Base-by-base conservation (phyloP, 30 jellyfish, hydroid and myxozoan species). In the Hydractinia echinata region DNA sequence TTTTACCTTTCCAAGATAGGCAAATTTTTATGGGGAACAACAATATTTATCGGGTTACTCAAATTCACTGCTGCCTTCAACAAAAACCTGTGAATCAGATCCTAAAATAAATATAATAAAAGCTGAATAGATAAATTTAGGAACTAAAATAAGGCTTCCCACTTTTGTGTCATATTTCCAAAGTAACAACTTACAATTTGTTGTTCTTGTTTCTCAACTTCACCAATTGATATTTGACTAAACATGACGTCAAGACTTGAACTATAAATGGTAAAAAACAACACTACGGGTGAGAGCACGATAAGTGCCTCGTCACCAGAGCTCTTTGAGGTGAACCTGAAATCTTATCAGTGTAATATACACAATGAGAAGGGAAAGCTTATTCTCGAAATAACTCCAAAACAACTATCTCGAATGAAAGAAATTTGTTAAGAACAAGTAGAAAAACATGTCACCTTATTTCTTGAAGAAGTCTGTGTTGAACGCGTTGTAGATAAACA, bases 401-500 rank as follows among this genome's bases (percentile, higher is more conserved):
- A 30, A 30, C 44, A 30, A 30, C 44, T 30, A 0, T 30, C 1
- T 30, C 44, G 44, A n/a, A n/a, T n/a, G n/a, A 30, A 30, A 30
- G 44, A 30, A 30, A 30, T 30, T 30, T 30, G 44, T 30, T 30
- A 30, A 30, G 44, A 30, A 30, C 44, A 30, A 30, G 44, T 30
- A 30, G 44, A 30, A 30, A 30, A 30, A 30, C 44, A 30, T 30
- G 44, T 30, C 44, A 81, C 92, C 94, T 71, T 10, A 88, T 81
- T 62, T 89, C 92, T 61, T 83, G 88, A 19, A 89, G 56, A 10
- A 89, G 77, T 13, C 96, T 78, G 53, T 86, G 50, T 69, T 89
- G 96, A 14, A 89, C 96, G 72, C 96, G 61, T 61, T 89, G 90
- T 9, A 89, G 84, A 60, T 89, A 89, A 39, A 80, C 61, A 21